Conservation (phyloP, 2,888 invertebrate species). For the Drosophila mayaguana region DNA sequence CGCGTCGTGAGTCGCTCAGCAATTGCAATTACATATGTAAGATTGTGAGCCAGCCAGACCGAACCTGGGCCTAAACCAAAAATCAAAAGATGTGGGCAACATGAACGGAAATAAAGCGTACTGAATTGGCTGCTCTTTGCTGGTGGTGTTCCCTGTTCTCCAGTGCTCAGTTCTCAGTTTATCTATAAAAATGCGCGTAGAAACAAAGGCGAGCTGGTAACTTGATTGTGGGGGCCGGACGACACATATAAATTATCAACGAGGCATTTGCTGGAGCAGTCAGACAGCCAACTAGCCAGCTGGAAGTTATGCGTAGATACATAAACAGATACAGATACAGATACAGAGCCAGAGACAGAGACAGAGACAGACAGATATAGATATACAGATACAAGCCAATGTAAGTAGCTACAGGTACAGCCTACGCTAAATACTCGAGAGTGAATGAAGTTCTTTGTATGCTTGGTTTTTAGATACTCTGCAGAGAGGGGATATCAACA, state of each 20-base stretch:
- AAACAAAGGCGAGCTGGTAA: slow-evolving; percentile 70
- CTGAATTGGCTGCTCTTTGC: slow-evolving; percentile 5
- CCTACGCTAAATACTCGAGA: slow-evolving; percentile 30
- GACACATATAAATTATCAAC: slow-evolving; percentile 78
- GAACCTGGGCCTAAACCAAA: slow-evolving; percentile 38
- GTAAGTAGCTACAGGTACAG: slow-evolving; percentile 42
- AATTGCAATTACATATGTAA: slow-evolving; percentile 76
- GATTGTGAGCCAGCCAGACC: slow-evolving; percentile 32
- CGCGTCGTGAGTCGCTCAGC: slow-evolving; percentile 66
- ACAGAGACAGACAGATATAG: slow-evolving; percentile 24
- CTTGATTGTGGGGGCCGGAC: slow-evolving; percentile 80
- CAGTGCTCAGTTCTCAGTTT: slow-evolving; percentile 25
- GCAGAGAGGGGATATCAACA: too few relatives aligned
- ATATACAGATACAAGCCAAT: slow-evolving; percentile 40
- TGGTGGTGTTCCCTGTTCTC: neutral
- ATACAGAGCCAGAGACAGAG: slow-evolving; percentile 36
- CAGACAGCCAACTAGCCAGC: slow-evolving; percentile 12
- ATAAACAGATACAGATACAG: slow-evolving; percentile 24
- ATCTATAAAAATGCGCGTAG: slow-evolving; percentile 61
- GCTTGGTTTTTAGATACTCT: neutral
- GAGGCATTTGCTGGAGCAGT: slow-evolving; percentile 41
- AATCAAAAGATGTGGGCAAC: slow-evolving; percentile 69
- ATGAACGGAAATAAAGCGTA: slow-evolving; percentile 70
- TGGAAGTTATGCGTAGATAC: slow-evolving; percentile 45
- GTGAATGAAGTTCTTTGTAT: slow-evolving; percentile 55